Evolutionary conservation across 1,140 invertebrate genomes (phyloP), one percentile per base, ranked within the genome.

Genomic region (Panagrolaimus sp.): DNA sequence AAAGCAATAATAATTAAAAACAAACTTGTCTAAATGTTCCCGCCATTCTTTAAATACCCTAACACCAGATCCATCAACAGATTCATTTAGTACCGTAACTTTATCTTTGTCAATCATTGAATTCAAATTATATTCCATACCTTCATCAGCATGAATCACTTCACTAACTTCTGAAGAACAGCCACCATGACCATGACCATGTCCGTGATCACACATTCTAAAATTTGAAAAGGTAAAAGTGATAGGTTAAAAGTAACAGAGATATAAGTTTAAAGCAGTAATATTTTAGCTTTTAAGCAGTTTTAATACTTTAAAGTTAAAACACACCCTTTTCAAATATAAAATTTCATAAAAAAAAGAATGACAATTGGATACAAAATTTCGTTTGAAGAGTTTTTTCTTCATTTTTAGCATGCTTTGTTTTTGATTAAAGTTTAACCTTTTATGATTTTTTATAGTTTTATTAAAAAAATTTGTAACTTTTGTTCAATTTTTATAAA

Each of bases 21-120:
- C 83, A 83, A 85, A 93, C 92, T 83, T 89, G 80, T 92, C 89
- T 28, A 92, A 83, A 73, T 93, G 86, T 63, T 91, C 88, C 78
- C 94, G 91, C 90, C 93, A 97, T 0, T 91, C 87, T 84, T 94
- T 96, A 78, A 98, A 97, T 10, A 98, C 89, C 43, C 85, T 86
- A 85, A 90, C 91, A 55, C 92, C 93, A 43, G 90, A 90, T 45
- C 90, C 91, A 81, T 96, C 92, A 43, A 87, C 83, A 28, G 85
- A 74, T 86, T 97, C 94, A 84, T 96, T 96, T 1, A 97, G 84
- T 85, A 84, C 85, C 63, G 83, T 73, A 7, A 86, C 78, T 48
- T 78, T 81, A 9, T 84, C 82, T n/a, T 78, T 63, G 28, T 79
- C 65, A 52, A 79, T 82, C 14, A 65, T 94, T 74, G 88, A 85